These are phyloP conservation scores for Lophochroa leadbeateri DNA, from an alignment of 2,113 vertebrate genomes.

Conservation along the genomic window DNA sequence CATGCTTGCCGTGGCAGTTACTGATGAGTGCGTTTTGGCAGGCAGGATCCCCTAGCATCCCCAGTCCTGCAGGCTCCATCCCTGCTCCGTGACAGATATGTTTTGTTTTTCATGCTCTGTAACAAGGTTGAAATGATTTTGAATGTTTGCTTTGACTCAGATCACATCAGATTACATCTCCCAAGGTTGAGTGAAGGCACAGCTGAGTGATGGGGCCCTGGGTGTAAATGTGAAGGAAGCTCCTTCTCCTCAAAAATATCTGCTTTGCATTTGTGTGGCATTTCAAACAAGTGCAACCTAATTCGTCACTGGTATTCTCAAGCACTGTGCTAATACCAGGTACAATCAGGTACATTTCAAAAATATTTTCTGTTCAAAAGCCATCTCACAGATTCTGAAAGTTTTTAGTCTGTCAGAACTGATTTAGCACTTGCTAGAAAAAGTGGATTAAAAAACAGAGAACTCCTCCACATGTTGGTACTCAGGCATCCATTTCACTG, in stretches of 20 bases:
- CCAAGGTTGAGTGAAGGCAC: not conserved
- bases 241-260: not conserved
- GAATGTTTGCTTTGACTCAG: not conserved
- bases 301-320: not conserved
- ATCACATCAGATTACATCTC: not conserved
- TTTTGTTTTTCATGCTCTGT: not conserved
- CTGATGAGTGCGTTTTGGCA: not conserved
- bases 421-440: not conserved
- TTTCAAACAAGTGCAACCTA: not conserved
- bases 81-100: rapidly evolving
- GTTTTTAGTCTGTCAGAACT: not conserved
- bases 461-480: rapidly evolving
- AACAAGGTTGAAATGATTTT: not conserved
- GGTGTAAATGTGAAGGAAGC: rapidly evolving
- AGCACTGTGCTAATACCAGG: not conserved
- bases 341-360: not conserved
- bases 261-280: not conserved
- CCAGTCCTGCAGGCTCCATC: not conserved
- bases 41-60: not conserved
- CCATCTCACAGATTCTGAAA: not conserved
- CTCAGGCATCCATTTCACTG: not conserved
- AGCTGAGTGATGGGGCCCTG: not conserved
- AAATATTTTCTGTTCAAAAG: not conserved
- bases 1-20: rapidly evolving
- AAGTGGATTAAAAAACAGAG: not conserved